Evolutionary conservation across 1,140 invertebrate species (phyloP).

Genomic region (Prorops nasuta): DNA sequence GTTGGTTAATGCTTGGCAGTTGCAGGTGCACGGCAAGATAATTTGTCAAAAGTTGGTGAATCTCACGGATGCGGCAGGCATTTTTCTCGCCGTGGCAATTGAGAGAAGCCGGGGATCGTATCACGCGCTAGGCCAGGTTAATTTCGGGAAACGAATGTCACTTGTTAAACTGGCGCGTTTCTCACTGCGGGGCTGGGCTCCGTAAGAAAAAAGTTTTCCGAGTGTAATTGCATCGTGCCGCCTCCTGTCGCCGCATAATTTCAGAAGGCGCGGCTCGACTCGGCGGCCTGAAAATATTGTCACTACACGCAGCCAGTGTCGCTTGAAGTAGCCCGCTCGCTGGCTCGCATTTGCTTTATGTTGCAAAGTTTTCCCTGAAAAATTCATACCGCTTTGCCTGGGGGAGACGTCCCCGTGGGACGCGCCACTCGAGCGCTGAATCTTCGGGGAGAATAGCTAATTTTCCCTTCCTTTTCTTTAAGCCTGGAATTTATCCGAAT

Average conservation of each 20-base stretch:
- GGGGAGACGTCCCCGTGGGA: too few species aligned
- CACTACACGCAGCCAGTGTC: constrained; percentile 13
- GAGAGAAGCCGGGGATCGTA: constrained; percentile 23
- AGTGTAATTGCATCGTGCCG: constrained; percentile 27
- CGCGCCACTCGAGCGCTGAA: too few species aligned
- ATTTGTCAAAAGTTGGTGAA: constrained; percentile 27
- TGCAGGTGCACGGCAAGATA: constrained; percentile 15
- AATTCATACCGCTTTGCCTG: constrained; percentile 2
- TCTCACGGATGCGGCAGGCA: constrained; percentile 17
- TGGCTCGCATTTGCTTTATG: not conserved
- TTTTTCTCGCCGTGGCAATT: too few species aligned
- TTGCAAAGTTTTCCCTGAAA: not conserved
- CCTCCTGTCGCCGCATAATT: constrained; percentile 21
- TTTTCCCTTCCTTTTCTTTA: constrained; percentile 5
- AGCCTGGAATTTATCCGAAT: too few species aligned
- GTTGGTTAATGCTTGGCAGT: too few species aligned
- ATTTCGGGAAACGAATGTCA: constrained; percentile 38
- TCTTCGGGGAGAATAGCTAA: too few species aligned
- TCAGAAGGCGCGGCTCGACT: too few species aligned
- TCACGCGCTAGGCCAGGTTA: constrained; percentile 31
- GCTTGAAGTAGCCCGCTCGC: not conserved
- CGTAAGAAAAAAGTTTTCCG: constrained; percentile 25
- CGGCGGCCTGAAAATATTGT: constrained; percentile 21
- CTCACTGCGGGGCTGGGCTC: constrained; percentile 1
- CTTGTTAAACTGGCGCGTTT: constrained; percentile 34